Evolutionary conservation across 2,888 invertebrate genomes (phyloP).

Genomic region (Adelphocoris suturalis): DNA sequence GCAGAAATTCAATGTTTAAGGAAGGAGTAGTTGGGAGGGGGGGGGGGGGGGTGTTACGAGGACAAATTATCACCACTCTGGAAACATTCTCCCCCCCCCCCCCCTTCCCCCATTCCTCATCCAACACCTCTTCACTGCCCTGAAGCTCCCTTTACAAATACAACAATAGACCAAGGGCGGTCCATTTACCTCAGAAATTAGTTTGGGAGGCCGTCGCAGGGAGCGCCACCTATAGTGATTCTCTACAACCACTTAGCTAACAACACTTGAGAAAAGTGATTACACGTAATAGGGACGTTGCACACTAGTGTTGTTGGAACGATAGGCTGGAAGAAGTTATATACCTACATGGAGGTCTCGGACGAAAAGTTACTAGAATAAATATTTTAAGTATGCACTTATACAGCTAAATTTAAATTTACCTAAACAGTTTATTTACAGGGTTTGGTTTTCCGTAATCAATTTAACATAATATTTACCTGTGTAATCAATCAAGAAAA

Average conservation of each 20-base stretch:
- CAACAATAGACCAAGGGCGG: slow-evolving; percentile 56
- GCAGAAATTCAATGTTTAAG: slow-evolving; percentile 26
- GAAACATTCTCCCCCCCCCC: slow-evolving; percentile 37
- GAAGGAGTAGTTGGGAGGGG: background rate
- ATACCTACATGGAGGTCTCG: background rate
- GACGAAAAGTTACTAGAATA: too few species aligned
- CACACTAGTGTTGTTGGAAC: background rate
- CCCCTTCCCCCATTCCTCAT: too few species aligned
- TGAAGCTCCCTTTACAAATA: slow-evolving; percentile 37
- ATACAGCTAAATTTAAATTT: too few species aligned
- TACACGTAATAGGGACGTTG: slow-evolving; percentile 33
- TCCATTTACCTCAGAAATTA: slow-evolving; percentile 48
- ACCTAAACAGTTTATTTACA: too few species aligned
- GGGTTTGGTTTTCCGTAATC: too few species aligned
- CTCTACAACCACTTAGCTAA: slow-evolving; percentile 32
- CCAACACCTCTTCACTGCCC: slow-evolving; percentile 15
- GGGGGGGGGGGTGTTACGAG: background rate
- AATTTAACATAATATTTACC: too few species aligned
- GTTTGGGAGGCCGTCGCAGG: slow-evolving; percentile 31
- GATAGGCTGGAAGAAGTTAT: background rate
- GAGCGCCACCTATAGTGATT: slow-evolving; percentile 37
- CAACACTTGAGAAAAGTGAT: slow-evolving; percentile 58
- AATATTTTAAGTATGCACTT: too few species aligned
- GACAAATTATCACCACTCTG: slow-evolving; percentile 58
- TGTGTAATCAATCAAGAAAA: too few species aligned